phyloP scores from a whole-genome alignment of 2,888 invertebrate species.

The Rotaria sp. region DNA sequence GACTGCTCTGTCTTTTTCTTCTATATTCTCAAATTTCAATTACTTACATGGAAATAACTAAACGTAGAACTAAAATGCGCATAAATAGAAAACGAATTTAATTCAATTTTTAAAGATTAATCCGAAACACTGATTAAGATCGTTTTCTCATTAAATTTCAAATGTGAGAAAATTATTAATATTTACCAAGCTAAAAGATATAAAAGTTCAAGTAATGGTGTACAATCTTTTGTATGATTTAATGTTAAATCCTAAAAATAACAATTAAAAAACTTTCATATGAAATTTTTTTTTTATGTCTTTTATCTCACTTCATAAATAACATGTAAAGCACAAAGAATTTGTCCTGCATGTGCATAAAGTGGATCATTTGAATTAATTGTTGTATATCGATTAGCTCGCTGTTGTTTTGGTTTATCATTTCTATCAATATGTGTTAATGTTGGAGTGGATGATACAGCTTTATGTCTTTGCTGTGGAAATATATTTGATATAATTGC shows the following conservation, averaged over 20 bases:
- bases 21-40: too few species aligned
- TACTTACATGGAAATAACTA: too few species aligned
- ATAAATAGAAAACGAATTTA: too few species aligned
- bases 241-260: not conserved
- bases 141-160: too few species aligned
- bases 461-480: not conserved
- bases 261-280: not conserved
- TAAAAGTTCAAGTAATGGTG: not conserved
- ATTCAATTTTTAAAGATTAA: too few species aligned
- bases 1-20: too few species aligned
- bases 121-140: too few species aligned
- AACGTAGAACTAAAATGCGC: too few species aligned
- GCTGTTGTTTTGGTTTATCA: slow-evolving; percentile 12
- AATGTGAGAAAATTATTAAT: not conserved
- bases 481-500: slow-evolving; percentile 9
- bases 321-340: slow-evolving; percentile 30
- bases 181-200: slow-evolving; percentile 24
- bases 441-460: not conserved
- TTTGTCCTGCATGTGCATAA: slow-evolving; percentile 20
- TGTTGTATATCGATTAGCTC: not conserved
- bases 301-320: slow-evolving; percentile 7
- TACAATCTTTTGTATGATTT: slow-evolving; percentile 16
- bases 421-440: not conserved
- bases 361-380: slow-evolving; percentile 23
- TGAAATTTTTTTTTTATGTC: not conserved